These are phyloP conservation scores for Scalopus aquaticus DNA, from an alignment of 2,113 vertebrate genomes.

Conservation along the genomic window DNA sequence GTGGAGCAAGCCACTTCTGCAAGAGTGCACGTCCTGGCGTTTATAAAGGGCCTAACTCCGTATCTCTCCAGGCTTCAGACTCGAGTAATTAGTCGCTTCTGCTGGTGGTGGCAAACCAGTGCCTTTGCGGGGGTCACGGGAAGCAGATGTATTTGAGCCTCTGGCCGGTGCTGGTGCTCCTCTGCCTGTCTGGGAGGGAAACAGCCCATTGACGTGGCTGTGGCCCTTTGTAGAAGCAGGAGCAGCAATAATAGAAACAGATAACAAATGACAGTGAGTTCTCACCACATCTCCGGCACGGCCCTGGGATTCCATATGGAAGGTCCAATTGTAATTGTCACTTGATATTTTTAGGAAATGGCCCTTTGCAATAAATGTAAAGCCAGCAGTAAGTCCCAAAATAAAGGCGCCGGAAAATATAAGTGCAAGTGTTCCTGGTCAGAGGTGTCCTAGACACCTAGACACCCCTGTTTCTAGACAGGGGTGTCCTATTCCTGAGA, in stretches of 20 bases:
- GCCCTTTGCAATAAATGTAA: not conserved
- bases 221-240: not conserved
- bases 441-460: too few species aligned
- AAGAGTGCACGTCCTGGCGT: not conserved
- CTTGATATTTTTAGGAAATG: not conserved
- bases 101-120: constrained; percentile 49
- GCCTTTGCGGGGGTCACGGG: constrained; percentile 37
- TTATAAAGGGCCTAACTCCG: constrained; percentile 66
- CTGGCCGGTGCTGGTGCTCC: not conserved
- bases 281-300: not conserved
- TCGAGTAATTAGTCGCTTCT: constrained; percentile 78
- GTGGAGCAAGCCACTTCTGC: constrained; percentile 43
- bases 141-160: not conserved
- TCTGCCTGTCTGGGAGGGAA: not conserved
- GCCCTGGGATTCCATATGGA: not conserved
- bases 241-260: not conserved
- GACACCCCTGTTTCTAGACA: accelerated
- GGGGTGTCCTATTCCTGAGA: not conserved
- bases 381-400: not conserved
- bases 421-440: too few species aligned
- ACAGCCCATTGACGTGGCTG: not conserved
- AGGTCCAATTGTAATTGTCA: not conserved
- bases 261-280: not conserved
- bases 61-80: constrained; percentile 71
- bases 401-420: not conserved